Percentiles rank a stretch among this genome's conserved stretches.
Evolutionary conservation across 2,113 vertebrate species (phyloP).

Genomic region (Choloepus hoffmanni): DNA sequence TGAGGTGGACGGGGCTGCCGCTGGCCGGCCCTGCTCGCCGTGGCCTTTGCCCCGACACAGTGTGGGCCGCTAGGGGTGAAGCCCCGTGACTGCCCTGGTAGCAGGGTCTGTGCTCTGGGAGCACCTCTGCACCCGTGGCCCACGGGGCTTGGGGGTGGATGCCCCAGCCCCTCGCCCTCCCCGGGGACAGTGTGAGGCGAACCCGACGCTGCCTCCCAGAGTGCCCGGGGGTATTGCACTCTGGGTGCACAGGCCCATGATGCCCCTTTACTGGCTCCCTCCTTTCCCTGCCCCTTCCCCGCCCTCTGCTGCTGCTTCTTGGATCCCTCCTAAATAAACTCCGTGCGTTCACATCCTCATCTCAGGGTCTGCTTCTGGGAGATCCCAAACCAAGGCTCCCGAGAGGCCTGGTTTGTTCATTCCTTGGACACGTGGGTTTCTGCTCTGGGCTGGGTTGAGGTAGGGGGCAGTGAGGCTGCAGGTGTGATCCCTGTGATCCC

Average conservation of each 20-base stretch:
- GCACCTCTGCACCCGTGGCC: neutral
- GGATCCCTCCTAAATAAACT: neutral
- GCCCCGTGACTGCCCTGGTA: neutral
- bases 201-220: too few species aligned
- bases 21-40: neutral
- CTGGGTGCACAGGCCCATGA: neutral
- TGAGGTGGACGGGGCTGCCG: fast-evolving
- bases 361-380: neutral
- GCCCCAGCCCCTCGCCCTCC: neutral
- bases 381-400: neutral
- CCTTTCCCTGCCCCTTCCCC: neutral
- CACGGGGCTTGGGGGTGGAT: neutral
- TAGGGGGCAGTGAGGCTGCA: fast-evolving
- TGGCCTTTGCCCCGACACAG: fast-evolving
- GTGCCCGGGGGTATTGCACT: fast-evolving
- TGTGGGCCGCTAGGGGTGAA: neutral
- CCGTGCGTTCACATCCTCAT: neutral
- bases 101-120: neutral
- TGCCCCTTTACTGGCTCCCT: neutral
- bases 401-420: neutral
- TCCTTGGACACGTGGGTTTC: fast-evolving
- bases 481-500: neutral
- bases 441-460: neutral
- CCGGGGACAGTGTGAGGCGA: neutral
- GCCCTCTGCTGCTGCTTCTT: neutral